phyloP scores from a whole-genome alignment of 2,797 vertebrate species.

The Hypotaenidia okinawae region DNA sequence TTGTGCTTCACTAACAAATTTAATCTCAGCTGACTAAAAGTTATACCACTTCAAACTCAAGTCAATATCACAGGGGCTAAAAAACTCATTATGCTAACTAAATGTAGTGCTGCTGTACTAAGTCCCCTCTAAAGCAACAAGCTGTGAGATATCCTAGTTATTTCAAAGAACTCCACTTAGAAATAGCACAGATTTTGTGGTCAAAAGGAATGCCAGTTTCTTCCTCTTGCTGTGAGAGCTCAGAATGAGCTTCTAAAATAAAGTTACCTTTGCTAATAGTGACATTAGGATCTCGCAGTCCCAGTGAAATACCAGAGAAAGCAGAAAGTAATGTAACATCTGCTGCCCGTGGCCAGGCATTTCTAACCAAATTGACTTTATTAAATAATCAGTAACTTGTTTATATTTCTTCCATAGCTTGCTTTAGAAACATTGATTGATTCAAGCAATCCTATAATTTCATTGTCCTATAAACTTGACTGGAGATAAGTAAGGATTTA shows the following conservation, averaged over 20 bases:
- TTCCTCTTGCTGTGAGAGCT: conserved; percentile 47
- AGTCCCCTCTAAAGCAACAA: conserved; percentile 53
- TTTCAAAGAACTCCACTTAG: conserved; percentile 57
- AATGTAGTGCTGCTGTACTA: conserved; percentile 13
- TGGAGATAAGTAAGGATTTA: conserved; percentile 62
- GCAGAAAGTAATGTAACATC: conserved; percentile 41
- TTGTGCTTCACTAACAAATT: not conserved
- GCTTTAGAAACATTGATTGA: conserved; percentile 58
- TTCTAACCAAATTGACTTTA: conserved; percentile 56
- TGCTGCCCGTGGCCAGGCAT: not conserved
- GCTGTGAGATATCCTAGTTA: conserved; percentile 70
- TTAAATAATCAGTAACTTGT: conserved; percentile 55
- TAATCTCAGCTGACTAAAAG: conserved; percentile 15
- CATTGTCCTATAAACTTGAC: conserved; percentile 55
- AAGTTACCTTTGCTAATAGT: conserved; percentile 52
- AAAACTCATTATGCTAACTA: conserved; percentile 57
- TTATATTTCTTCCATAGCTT: conserved; percentile 58
- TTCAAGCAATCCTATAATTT: conserved; percentile 50
- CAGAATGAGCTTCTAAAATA: conserved; percentile 51
- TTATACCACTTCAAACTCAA: conserved; percentile 10
- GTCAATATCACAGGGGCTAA: not conserved
- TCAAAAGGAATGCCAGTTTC: conserved; percentile 52
- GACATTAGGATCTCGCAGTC: conserved; percentile 32
- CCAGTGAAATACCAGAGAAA: conserved; percentile 53
- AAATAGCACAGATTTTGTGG: conserved; percentile 56